A percentile compares a stretch with the other conserved stretches of the same genome.
Evolutionary conservation across 2,888 invertebrate genomes (phyloP).

Genomic region (Sussaba pulchella): DNA sequence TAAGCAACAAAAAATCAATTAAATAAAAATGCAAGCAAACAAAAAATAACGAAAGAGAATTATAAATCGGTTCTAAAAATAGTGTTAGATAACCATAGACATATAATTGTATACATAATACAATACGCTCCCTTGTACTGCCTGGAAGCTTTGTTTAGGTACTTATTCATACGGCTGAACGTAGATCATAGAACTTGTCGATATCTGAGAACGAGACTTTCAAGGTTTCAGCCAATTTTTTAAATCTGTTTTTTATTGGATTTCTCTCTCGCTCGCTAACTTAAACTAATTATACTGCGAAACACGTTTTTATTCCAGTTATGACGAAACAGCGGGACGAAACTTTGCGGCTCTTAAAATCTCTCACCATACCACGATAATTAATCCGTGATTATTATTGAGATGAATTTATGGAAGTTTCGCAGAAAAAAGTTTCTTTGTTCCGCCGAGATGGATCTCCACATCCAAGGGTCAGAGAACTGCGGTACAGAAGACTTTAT

Average conservation of each 20-base stretch:
- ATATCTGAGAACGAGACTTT: too few relatives aligned
- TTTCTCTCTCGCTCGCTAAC: neutral
- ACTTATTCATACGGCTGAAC: too few relatives aligned
- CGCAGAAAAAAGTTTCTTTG: neutral
- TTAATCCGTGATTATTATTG: slow-evolving; percentile 18
- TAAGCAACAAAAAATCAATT: slow-evolving; percentile 17
- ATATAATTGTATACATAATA: too few relatives aligned
- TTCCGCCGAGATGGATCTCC: neutral
- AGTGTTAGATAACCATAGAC: too few relatives aligned
- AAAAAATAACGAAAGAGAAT: slow-evolving; percentile 2
- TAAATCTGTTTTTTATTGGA: too few relatives aligned
- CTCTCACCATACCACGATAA: neutral
- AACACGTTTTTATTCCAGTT: slow-evolving; percentile 7
- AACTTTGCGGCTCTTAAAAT: slow-evolving; percentile 8
- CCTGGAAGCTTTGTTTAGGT: too few relatives aligned
- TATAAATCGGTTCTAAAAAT: neutral
- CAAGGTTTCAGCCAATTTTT: too few relatives aligned
- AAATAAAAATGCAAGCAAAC: slow-evolving; percentile 3
- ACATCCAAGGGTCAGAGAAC: too few relatives aligned
- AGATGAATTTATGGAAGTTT: neutral
- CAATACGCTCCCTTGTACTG: too few relatives aligned
- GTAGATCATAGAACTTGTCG: too few relatives aligned
- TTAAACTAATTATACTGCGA: neutral
- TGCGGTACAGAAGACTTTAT: neutral
- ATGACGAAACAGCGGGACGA: neutral